These are phyloP conservation scores for Hirundichthys speculiger DNA, from an alignment of 2,113 vertebrate genomes.

Conservation along the genomic window DNA sequence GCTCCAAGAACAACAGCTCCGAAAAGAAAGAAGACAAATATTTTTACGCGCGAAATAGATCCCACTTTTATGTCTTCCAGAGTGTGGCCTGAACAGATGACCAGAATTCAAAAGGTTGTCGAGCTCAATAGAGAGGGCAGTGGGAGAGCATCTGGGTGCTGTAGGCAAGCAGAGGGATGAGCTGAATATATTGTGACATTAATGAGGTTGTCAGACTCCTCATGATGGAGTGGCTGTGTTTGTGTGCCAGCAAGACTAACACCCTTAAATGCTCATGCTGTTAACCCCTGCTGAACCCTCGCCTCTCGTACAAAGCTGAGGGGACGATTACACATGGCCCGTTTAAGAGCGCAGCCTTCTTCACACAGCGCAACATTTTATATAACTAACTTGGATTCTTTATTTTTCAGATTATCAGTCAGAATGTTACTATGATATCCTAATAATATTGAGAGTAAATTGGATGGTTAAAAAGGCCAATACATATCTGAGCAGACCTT, in stretches of 20 bases:
- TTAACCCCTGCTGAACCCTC: slow-evolving; percentile 77
- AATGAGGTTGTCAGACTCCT: slow-evolving; percentile 78
- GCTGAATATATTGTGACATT: slow-evolving; percentile 81
- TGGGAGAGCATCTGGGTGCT: slow-evolving; percentile 65
- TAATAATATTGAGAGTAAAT: slow-evolving; percentile 12
- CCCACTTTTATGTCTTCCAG: slow-evolving; percentile 21
- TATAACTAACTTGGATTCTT: neutral
- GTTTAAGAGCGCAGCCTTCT: slow-evolving; percentile 40
- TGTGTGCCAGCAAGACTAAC: slow-evolving; percentile 75
- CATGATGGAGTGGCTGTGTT: slow-evolving; percentile 78
- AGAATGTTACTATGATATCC: slow-evolving; percentile 1
- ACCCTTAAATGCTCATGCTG: slow-evolving; percentile 76
- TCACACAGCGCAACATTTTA: neutral
- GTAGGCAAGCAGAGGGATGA: slow-evolving; percentile 62
- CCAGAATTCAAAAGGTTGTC: slow-evolving; percentile 56
- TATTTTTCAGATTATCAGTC: neutral
- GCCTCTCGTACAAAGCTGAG: slow-evolving; percentile 65
- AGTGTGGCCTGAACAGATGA: slow-evolving; percentile 49
- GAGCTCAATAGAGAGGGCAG: slow-evolving; percentile 47
- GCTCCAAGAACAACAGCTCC: slow-evolving; percentile 34
- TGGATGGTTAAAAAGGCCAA: neutral
- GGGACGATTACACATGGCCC: slow-evolving; percentile 50
- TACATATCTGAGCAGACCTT: slow-evolving; percentile 19
- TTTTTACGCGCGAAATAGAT: slow-evolving; percentile 48
- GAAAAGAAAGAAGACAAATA: slow-evolving; percentile 58